phyloP scores from a whole-genome alignment of 92 coral and sea anemone species.

The Epizoanthus scotinus region DNA sequence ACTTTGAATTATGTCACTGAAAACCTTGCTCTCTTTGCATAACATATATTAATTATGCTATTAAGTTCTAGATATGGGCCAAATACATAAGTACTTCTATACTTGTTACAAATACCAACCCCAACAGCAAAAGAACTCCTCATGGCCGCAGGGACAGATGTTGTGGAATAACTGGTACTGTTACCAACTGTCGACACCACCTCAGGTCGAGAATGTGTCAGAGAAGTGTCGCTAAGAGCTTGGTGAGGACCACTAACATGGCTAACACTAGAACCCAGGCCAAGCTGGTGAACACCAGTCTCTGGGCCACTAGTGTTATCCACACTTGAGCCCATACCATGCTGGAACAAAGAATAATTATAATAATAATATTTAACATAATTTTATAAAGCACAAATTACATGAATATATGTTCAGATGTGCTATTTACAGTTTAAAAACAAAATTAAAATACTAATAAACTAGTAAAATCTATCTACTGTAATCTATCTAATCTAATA shows the following conservation, averaged over 20 bases:
- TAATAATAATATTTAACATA: too few relatives aligned
- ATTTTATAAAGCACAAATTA: too few relatives aligned
- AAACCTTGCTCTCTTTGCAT: too few relatives aligned
- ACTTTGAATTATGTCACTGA: too few relatives aligned
- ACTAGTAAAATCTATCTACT: too few relatives aligned
- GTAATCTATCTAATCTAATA: too few relatives aligned
- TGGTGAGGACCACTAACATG: not conserved
- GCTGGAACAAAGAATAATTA: not conserved
- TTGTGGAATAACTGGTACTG: conserved; percentile 47
- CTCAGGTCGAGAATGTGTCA: conserved; percentile 20
- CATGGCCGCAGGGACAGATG: conserved; percentile 76
- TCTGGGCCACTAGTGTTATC: not conserved
- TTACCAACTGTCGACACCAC: conserved; percentile 46
- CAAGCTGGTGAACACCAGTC: not conserved
- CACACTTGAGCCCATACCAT: conserved; percentile 21
- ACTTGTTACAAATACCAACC: conserved; percentile 38
- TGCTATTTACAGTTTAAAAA: too few relatives aligned
- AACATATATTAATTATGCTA: too few relatives aligned
- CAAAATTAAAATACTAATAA: too few relatives aligned
- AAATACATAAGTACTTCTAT: too few relatives aligned
- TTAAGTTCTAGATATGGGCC: too few relatives aligned
- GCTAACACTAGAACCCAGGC: not conserved
- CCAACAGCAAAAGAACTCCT: conserved; percentile 97
- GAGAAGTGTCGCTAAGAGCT: not conserved
- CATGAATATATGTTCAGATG: too few relatives aligned